Evolutionary conservation across 1,140 invertebrate species (phyloP).

Genomic region (Lasioglossum baleicum): DNA sequence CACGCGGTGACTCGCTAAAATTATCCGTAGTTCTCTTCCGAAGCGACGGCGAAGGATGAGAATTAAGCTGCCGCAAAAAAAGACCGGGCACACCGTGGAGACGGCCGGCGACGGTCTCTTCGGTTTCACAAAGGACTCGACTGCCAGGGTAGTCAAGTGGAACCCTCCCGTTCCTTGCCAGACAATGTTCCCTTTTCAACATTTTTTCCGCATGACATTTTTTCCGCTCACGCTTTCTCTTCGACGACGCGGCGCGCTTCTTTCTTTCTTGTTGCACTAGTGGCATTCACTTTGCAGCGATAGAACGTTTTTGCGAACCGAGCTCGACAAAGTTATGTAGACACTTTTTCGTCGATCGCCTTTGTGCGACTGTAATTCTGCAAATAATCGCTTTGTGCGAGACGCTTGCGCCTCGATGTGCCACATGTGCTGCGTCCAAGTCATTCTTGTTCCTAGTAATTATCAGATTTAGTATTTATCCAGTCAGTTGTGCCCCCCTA

Average conservation of each 20-base stretch:
- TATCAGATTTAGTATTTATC: too few relatives aligned
- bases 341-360: background rate
- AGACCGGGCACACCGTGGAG: constrained; percentile 1
- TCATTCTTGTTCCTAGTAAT: too few relatives aligned
- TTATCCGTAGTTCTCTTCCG: constrained; percentile 46
- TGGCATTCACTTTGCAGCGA: background rate
- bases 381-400: background rate
- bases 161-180: constrained; percentile 27
- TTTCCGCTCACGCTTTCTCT: background rate
- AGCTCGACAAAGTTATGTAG: background rate
- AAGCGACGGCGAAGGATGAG: constrained; percentile 15
- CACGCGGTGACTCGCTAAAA: constrained; percentile 64
- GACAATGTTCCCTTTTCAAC: constrained; percentile 38
- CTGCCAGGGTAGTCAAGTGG: constrained; percentile 41
- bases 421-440: too few relatives aligned
- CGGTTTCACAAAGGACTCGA: constrained; percentile 46
- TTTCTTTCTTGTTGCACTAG: background rate
- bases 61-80: constrained; percentile 52
- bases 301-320: background rate
- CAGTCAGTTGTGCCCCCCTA: too few relatives aligned
- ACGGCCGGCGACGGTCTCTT: constrained; percentile 17
- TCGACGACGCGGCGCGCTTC: background rate
- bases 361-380: background rate
- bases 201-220: background rate
- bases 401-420: too few relatives aligned